Evolutionary conservation across 2,888 invertebrate genomes (phyloP).

Genomic region (Epistrophe grossulariae): DNA sequence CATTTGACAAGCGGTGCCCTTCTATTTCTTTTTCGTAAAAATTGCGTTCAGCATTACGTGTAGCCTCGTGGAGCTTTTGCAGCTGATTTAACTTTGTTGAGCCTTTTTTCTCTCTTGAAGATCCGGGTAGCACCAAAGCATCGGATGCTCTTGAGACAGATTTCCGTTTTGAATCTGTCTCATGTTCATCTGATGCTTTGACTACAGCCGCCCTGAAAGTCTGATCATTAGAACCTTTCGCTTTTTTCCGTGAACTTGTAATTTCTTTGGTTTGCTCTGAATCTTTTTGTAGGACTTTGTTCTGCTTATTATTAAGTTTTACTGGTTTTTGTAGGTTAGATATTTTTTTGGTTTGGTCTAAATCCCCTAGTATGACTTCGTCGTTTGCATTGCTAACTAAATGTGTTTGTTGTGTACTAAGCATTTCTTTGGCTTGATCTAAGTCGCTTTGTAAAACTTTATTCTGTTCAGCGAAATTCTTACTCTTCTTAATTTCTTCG

Average conservation of each 20-base stretch:
- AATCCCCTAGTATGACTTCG: background rate
- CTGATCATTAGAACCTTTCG: background rate
- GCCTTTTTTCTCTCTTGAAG: conserved; percentile 13
- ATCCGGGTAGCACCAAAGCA: background rate
- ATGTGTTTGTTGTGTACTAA: background rate
- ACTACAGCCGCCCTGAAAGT: background rate
- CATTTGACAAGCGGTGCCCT: conserved; percentile 58
- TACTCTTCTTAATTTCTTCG: background rate
- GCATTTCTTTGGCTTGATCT: background rate
- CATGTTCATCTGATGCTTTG: background rate
- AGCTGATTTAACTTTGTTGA: conserved; percentile 20
- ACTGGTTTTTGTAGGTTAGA: background rate
- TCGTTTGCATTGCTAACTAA: background rate
- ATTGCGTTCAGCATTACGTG: conserved; percentile 20
- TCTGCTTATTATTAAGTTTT: conserved; percentile 5
- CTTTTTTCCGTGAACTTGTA: background rate
- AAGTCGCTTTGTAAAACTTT: background rate
- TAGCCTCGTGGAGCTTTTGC: conserved; percentile 26
- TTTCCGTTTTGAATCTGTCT: background rate
- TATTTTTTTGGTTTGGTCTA: background rate
- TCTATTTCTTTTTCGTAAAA: conserved; percentile 59
- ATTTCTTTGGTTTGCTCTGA: background rate
- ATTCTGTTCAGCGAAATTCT: background rate
- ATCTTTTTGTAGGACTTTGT: background rate
- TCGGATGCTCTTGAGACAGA: background rate